Percentiles rank a stretch among this genome's conserved stretches.
Evolutionary conservation across 2,888 invertebrate species (phyloP).

Genomic region (Clostera curtula): DNA sequence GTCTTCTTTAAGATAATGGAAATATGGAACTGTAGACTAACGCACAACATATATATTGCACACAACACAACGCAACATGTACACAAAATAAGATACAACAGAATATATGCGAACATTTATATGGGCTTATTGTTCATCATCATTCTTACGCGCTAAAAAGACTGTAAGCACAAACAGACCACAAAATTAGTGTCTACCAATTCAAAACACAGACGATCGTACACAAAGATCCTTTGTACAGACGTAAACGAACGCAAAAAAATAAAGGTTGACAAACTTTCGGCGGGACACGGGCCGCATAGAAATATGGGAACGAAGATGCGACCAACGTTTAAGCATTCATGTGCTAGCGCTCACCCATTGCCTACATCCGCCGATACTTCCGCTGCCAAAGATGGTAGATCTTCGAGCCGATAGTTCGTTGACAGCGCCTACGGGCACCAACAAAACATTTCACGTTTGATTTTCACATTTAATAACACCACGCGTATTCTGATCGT

Average conservation of each 20-base stretch:
- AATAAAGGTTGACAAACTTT: conserved; percentile 73
- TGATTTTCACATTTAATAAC: conserved; percentile 25
- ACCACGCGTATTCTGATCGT: conserved; percentile 24
- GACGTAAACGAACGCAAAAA: conserved; percentile 47
- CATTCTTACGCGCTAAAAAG: no score
- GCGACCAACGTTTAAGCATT: conserved; percentile 64
- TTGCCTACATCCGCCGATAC: conserved; percentile 70
- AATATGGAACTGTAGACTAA: no score
- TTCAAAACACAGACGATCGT: conserved; percentile 23
- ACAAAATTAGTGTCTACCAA: no score
- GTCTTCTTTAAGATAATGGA: no score
- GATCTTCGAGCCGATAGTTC: conserved; percentile 61
- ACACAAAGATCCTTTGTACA: conserved; percentile 16
- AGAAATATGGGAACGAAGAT: conserved; percentile 64
- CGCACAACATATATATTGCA: no score
- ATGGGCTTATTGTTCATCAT: no score
- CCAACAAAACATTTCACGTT: conserved; percentile 37
- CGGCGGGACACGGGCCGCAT: conserved; percentile 64
- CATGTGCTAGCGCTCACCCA: conserved; percentile 70
- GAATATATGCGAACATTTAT: no score
- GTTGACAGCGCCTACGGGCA: conserved; percentile 54
- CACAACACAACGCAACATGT: no score
- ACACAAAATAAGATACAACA: no score
- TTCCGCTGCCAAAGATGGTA: conserved; percentile 74
- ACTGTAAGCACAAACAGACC: no score